These are phyloP conservation scores for Chloroceryle amazona DNA, from an alignment of 2,797 vertebrate genomes.

Conservation along the genomic window DNA sequence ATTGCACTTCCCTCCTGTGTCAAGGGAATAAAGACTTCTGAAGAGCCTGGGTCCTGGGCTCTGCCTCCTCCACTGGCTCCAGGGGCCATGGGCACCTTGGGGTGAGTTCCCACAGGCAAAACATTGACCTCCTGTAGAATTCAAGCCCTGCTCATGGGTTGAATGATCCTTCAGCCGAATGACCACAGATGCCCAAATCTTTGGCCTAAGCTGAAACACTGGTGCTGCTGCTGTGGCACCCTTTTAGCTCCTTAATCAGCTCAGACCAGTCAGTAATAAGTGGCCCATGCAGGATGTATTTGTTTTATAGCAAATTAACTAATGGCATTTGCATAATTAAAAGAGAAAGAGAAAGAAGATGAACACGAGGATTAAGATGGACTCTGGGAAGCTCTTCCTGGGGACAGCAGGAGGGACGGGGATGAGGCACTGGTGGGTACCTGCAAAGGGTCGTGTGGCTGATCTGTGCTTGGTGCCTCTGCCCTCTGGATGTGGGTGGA, in stretches of 20 bases:
- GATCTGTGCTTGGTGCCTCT: fast-evolving
- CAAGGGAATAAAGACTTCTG: fast-evolving
- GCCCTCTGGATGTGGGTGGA: background rate
- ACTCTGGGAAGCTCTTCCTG: background rate
- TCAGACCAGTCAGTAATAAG: fast-evolving
- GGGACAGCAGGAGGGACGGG: background rate
- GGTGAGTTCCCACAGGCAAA: fast-evolving
- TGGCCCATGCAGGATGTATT: background rate
- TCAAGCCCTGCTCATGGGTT: background rate
- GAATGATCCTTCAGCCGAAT: background rate
- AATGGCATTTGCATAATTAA: background rate
- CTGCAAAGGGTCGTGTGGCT: fast-evolving
- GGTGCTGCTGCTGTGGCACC: background rate
- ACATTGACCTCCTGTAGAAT: background rate
- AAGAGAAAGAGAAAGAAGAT: background rate
- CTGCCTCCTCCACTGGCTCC: background rate
- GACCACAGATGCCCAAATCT: background rate
- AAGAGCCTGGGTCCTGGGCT: background rate
- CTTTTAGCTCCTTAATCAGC: background rate
- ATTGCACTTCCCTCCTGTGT: fast-evolving
- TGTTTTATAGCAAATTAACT: background rate
- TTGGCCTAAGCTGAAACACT: fast-evolving
- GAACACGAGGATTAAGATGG: fast-evolving
- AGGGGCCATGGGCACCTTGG: fast-evolving
- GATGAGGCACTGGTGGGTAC: fast-evolving